Percentiles rank a stretch among this genome's conserved stretches.
These are phyloP conservation scores for Cricetomys ansorgei DNA, from an alignment of 2,113 vertebrate species.

Conservation along the genomic window DNA sequence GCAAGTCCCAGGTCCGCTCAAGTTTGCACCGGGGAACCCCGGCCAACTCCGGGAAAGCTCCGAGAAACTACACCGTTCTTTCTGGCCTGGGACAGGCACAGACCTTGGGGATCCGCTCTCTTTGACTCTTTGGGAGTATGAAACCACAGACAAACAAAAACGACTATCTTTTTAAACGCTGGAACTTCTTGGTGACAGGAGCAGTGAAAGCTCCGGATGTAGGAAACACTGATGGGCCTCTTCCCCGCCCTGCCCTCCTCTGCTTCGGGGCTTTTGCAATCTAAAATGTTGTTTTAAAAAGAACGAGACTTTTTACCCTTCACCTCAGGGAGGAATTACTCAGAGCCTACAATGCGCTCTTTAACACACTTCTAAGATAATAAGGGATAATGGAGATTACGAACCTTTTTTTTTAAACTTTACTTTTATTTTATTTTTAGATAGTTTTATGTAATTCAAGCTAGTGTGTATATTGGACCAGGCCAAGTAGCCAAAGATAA, in stretches of 20 bases:
- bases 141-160: background rate
- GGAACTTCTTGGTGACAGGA: background rate
- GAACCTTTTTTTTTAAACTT: background rate
- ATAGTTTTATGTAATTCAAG: background rate
- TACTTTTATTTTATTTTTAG: background rate
- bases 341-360: background rate
- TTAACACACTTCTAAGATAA: background rate
- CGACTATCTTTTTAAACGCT: background rate
- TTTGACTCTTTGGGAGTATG: background rate
- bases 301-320: background rate
- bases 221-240: background rate
- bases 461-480: background rate
- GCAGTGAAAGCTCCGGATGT: background rate
- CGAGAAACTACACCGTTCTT: background rate
- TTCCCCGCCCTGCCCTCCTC: background rate
- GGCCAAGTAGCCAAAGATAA: background rate
- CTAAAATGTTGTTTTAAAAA: slow-evolving; percentile 3
- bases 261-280: background rate
- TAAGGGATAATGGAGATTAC: background rate
- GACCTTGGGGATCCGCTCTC: too few species aligned
- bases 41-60: background rate
- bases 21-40: background rate
- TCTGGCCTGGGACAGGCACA: background rate
- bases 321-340: background rate
- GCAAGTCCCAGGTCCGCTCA: background rate